These are phyloP conservation scores for Anguilla rostrata DNA, from an alignment of 2,113 vertebrate genomes.

Conservation along the genomic window DNA sequence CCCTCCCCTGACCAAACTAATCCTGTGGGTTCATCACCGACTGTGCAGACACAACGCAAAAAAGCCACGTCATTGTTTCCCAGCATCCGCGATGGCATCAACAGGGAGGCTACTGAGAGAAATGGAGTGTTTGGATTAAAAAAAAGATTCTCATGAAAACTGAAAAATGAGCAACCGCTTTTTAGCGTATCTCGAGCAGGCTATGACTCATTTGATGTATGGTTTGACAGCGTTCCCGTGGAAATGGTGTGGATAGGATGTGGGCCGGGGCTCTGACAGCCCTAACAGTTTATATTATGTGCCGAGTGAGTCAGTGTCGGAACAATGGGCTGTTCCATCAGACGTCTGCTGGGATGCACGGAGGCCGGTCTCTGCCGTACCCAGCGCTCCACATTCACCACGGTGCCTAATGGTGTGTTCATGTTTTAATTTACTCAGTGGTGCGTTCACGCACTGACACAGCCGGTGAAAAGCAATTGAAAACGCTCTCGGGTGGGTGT, in stretches of 20 bases:
- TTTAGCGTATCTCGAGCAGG: neutral
- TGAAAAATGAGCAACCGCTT: neutral
- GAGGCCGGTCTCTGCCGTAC: neutral
- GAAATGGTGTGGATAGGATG: neutral
- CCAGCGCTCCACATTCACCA: neutral
- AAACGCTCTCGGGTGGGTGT: slow-evolving; percentile 46
- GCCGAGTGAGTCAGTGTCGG: neutral
- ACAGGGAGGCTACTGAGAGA: neutral
- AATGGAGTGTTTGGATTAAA: neutral
- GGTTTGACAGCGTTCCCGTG: neutral
- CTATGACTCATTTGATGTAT: neutral
- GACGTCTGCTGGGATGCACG: neutral
- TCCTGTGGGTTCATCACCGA: too few species aligned
- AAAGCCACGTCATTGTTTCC: neutral
- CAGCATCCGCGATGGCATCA: neutral
- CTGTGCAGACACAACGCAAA: neutral
- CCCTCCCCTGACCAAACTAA: neutral
- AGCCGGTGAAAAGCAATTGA: slow-evolving; percentile 58
- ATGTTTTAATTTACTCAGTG: neutral
- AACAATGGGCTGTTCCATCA: neutral
- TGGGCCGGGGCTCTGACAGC: neutral
- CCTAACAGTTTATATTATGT: neutral
- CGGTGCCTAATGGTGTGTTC: slow-evolving; percentile 14
- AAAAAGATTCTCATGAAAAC: neutral
- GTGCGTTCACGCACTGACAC: slow-evolving; percentile 52